Evolutionary conservation across 2,888 invertebrate species (phyloP).

Genomic region (Euphydryas editha): DNA sequence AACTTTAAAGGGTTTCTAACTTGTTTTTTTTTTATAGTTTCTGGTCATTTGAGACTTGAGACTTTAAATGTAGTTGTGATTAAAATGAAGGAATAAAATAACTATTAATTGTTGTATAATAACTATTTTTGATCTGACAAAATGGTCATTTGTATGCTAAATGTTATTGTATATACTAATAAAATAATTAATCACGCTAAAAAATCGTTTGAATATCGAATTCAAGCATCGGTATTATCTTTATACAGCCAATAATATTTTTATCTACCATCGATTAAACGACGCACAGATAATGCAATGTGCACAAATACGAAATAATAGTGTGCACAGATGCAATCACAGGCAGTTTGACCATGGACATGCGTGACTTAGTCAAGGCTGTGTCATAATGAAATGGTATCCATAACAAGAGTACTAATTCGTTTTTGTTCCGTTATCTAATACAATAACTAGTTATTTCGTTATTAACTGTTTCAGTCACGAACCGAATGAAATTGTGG

Average conservation of each 20-base stretch:
- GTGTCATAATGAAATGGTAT: slow-evolving; percentile 58
- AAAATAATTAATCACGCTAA: too few species aligned
- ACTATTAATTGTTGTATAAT: too few species aligned
- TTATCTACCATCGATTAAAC: slow-evolving; percentile 4
- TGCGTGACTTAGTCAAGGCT: slow-evolving; percentile 66
- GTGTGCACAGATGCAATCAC: slow-evolving; percentile 41
- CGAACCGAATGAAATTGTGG: slow-evolving; percentile 63
- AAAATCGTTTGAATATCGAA: too few species aligned
- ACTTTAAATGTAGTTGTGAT: too few species aligned
- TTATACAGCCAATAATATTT: background rate
- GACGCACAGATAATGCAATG: slow-evolving; percentile 33
- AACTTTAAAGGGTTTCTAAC: background rate
- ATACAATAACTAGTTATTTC: slow-evolving; percentile 76
- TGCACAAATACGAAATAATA: slow-evolving; percentile 37
- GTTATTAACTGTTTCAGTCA: slow-evolving; percentile 66
- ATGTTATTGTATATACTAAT: too few species aligned
- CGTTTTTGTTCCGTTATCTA: slow-evolving; percentile 71
- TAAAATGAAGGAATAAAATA: too few species aligned
- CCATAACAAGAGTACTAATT: slow-evolving; percentile 47
- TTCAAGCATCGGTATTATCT: background rate
- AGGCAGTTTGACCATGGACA: slow-evolving; percentile 44
- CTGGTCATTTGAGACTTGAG: too few species aligned
- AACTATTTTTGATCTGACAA: too few species aligned
- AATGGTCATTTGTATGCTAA: too few species aligned
- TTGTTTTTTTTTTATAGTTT: too few species aligned